Conservation (phyloP, 2,797 vertebrate genomes). For the Anguilla anguilla region DNA sequence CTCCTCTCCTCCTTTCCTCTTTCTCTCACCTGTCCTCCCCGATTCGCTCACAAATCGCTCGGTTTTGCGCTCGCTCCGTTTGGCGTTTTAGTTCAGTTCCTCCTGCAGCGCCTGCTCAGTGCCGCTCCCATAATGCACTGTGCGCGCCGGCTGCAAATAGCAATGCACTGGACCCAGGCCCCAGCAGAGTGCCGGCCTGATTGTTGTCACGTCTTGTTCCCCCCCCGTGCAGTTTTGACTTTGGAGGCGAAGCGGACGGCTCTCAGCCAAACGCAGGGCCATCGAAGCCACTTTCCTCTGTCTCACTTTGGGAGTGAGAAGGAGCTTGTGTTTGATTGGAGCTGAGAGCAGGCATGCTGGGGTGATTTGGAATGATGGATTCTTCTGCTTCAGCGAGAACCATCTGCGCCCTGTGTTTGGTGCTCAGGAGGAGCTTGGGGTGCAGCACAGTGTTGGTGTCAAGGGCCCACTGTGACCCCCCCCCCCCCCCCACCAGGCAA, state of each 20-base stretch:
- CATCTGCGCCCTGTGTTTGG: conserved; percentile 47
- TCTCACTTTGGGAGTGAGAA: conserved; percentile 43
- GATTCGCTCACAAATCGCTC: not conserved
- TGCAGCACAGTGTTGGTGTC: conserved; percentile 20
- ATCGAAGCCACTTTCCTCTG: conserved; percentile 28
- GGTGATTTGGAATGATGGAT: conserved; percentile 56
- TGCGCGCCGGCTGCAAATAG: not conserved
- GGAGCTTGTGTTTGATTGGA: conserved; percentile 50
- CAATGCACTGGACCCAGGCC: conserved; percentile 20
- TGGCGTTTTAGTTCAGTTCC: not conserved
- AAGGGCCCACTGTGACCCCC: conserved; percentile 27
- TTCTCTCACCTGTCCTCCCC: not conserved
- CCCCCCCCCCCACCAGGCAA: conserved; percentile 9
- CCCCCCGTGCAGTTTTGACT: conserved; percentile 69
- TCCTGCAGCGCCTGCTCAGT: not conserved
- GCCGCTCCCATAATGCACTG: not conserved
- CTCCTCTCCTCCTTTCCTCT: not conserved
- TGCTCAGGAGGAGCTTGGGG: not conserved
- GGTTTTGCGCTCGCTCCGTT: not conserved
- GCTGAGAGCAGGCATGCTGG: conserved; percentile 54
- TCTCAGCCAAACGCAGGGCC: conserved; percentile 58
- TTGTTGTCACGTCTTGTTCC: conserved; percentile 49
- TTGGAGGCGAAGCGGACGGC: conserved; percentile 64
- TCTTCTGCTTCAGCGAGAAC: conserved; percentile 49
- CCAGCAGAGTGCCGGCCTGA: conserved; percentile 26